A percentile compares a stretch with the other conserved stretches of the same genome.
Conservation (phyloP, 2,888 invertebrate genomes). For the Ophion slaviceki region DNA sequence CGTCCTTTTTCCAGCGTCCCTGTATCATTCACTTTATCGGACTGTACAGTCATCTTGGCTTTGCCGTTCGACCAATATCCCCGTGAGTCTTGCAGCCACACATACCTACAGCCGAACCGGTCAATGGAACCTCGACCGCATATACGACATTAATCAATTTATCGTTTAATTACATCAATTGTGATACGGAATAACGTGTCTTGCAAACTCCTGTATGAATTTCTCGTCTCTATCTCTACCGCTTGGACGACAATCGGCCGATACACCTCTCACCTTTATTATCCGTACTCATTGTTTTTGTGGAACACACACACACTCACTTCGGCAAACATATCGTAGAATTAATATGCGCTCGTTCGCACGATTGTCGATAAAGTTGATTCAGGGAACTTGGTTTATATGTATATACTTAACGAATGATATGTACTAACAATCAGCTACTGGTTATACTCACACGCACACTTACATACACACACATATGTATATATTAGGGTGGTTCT, state of each 20-base stretch:
- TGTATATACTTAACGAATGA: background rate
- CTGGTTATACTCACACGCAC: too few species aligned
- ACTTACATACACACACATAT: too few species aligned
- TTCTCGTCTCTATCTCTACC: constrained; percentile 64
- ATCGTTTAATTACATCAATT: constrained; percentile 71
- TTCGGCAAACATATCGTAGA: background rate
- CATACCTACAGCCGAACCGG: constrained; percentile 6
- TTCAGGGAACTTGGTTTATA: background rate
- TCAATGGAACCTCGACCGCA: constrained; percentile 15
- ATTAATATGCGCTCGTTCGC: background rate
- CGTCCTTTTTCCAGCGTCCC: constrained; percentile 22
- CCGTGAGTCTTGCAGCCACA: background rate
- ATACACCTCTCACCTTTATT: background rate
- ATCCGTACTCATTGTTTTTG: background rate
- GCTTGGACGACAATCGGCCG: constrained; percentile 62
- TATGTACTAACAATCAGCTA: background rate
- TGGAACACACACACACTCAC: background rate
- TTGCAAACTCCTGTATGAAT: background rate
- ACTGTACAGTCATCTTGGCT: background rate
- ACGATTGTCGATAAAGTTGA: background rate
- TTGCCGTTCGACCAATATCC: background rate
- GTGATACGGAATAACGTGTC: constrained; percentile 46
- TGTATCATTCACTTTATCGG: background rate
- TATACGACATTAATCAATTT: constrained; percentile 72
- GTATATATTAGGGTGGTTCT: too few species aligned